Evolutionary conservation across 2,797 vertebrate species (phyloP).

Genomic region (Odontamblyopus lacepedii): DNA sequence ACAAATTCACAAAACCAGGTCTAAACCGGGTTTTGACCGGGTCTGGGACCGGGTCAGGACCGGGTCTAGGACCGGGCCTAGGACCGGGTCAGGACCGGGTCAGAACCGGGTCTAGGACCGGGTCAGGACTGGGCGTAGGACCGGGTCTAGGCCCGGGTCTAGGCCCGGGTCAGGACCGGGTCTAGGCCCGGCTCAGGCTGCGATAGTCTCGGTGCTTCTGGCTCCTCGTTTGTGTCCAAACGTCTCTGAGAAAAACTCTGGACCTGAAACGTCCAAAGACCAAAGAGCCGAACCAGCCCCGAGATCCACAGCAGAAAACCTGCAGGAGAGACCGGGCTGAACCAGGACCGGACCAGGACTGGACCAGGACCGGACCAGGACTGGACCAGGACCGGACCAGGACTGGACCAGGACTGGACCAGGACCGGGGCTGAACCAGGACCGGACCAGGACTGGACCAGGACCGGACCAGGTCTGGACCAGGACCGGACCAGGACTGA

Average conservation of each 20-base stretch:
- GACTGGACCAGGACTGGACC: not conserved
- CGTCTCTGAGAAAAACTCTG: constrained; percentile 67
- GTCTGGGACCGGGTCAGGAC: no score
- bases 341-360: no score
- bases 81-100: not conserved
- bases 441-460: not conserved
- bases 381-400: not conserved
- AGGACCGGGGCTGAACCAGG: not conserved
- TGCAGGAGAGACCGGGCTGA: constrained; percentile 39
- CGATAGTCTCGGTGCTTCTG: constrained; percentile 85
- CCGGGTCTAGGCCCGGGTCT: no score
- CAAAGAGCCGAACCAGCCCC: constrained; percentile 87
- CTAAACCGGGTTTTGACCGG: not conserved
- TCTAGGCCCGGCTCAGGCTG: constrained; percentile 30
- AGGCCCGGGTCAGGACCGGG: not conserved
- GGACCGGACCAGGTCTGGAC: not conserved
- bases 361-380: not conserved
- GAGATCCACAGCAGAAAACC: constrained; percentile 88
- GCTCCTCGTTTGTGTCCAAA: constrained; percentile 87
- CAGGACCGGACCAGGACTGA: not conserved
- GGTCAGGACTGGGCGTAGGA: not conserved
- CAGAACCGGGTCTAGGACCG: not conserved
- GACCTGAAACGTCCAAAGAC: constrained; percentile 86
- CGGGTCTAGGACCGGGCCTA: no score
- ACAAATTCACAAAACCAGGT: not conserved